phyloP scores from a whole-genome alignment of 1,140 invertebrate species.

The Zaprionus gabonicus region DNA sequence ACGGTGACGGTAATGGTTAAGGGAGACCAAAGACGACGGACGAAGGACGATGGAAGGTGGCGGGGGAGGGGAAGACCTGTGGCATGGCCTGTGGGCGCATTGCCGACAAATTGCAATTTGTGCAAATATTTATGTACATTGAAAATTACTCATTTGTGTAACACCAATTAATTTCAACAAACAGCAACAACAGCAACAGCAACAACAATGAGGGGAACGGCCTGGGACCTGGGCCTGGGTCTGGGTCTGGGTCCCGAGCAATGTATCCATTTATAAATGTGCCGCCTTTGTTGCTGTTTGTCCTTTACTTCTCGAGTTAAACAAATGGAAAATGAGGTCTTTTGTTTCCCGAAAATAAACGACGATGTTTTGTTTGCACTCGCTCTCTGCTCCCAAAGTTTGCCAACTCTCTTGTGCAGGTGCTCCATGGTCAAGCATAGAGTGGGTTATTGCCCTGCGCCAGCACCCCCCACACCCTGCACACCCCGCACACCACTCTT shows the following conservation, averaged over 20 bases:
- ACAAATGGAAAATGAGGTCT: conserved; percentile 80
- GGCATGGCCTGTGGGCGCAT: conserved; percentile 35
- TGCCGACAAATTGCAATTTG: conserved; percentile 77
- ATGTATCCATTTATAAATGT: conserved; percentile 63
- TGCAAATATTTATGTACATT: conserved; percentile 84
- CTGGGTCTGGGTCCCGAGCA: not conserved
- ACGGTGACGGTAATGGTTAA: not conserved
- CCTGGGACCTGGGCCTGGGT: too few species aligned
- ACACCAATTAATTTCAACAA: conserved; percentile 83
- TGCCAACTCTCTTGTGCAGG: conserved; percentile 44
- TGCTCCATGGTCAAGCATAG: conserved; percentile 9
- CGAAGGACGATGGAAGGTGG: not conserved
- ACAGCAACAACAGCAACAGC: conserved; percentile 63
- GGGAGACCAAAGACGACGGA: not conserved
- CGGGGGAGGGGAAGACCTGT: not conserved
- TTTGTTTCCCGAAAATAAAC: conserved; percentile 81
- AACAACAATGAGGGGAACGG: conserved; percentile 38
- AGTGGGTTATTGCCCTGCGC: not conserved
- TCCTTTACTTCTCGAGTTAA: conserved; percentile 59
- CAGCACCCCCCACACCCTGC: not conserved
- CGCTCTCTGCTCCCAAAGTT: conserved; percentile 37
- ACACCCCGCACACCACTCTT: not conserved
- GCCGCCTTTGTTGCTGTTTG: conserved; percentile 18
- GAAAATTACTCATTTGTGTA: conserved; percentile 84
- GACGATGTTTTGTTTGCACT: conserved; percentile 71